Evolutionary conservation across 1,140 invertebrate species (phyloP).

Genomic region (Zelostemma sp.): DNA sequence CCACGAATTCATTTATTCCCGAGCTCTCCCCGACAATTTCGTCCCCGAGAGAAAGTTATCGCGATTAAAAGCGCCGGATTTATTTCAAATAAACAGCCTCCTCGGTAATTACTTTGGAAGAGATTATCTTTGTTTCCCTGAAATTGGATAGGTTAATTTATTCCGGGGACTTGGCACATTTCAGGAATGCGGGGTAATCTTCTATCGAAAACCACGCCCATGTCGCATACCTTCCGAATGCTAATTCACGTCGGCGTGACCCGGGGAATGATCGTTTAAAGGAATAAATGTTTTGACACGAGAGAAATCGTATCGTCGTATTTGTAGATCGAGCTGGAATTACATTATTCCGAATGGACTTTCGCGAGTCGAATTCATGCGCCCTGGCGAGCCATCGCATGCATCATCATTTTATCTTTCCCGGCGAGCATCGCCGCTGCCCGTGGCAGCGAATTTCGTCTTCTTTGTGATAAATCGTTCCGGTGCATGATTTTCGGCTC

Average conservation of each 20-base stretch:
- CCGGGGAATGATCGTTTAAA: no score
- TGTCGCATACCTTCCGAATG: neutral
- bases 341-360: no score
- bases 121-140: neutral
- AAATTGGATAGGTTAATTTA: constrained; percentile 10
- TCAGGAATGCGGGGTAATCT: constrained; percentile 4
- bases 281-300: no score
- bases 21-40: no score
- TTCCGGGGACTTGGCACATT: neutral
- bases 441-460: neutral
- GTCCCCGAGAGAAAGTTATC: neutral
- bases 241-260: neutral
- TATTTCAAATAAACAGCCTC: neutral
- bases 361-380: no score
- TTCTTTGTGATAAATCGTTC: neutral
- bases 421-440: neutral
- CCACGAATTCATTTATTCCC: no score
- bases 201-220: constrained; percentile 6
- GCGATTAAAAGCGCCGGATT: neutral
- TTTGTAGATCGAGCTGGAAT: no score
- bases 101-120: no score
- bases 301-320: no score
- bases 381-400: neutral
- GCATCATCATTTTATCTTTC: neutral
- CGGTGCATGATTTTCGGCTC: constrained; percentile 3